Conservation (phyloP, 2,113 vertebrate species). For the Sinosuthora webbiana region DNA sequence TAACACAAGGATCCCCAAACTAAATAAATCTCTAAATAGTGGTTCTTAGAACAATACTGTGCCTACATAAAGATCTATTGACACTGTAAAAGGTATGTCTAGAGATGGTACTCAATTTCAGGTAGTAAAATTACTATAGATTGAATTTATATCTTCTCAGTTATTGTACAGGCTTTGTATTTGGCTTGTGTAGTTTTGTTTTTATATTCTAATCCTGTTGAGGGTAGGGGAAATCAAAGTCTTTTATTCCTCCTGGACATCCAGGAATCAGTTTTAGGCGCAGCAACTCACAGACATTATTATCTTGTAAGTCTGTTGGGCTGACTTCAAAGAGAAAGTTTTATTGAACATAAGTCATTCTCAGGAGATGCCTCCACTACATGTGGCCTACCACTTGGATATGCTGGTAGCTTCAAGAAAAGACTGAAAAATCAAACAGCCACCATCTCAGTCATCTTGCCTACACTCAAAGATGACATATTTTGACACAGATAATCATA, state of each 20-base stretch:
- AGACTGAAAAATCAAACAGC: not conserved
- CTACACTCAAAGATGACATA: not conserved
- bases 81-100: not conserved
- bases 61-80: not conserved
- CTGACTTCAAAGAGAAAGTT: not conserved
- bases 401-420: not conserved
- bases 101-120: not conserved
- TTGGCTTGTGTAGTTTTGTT: not conserved
- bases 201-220: not conserved
- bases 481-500: not conserved
- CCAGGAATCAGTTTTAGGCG: not conserved
- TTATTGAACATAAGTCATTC: not conserved
- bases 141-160: not conserved
- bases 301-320: not conserved
- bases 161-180: not conserved
- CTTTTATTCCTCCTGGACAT: not conserved
- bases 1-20: not conserved
- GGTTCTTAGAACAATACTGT: not conserved
- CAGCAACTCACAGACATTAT: not conserved
- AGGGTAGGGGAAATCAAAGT: not conserved
- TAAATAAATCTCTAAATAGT: not conserved
- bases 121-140: not conserved
- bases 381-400: not conserved
- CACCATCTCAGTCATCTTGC: not conserved
- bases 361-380: not conserved